These are phyloP conservation scores for Pyrrhia umbra DNA, from an alignment of 2,888 invertebrate species.

Conservation along the genomic window DNA sequence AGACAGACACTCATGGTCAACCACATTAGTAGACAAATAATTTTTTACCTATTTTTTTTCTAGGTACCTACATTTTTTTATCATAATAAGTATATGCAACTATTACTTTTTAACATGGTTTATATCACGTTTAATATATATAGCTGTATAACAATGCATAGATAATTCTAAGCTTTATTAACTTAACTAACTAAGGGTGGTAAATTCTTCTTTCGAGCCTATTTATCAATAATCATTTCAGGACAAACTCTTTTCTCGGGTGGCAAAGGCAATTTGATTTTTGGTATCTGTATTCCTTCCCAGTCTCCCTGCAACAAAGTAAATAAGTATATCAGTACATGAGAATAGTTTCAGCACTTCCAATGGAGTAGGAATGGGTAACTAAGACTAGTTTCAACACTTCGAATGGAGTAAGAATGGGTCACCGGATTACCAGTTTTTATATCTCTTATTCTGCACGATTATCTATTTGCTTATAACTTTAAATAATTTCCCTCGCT, in stretches of 20 bases:
- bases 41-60: not conserved
- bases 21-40: not conserved
- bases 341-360: too few relatives aligned
- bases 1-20: conserved; percentile 6
- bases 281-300: conserved; percentile 90
- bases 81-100: conserved; percentile 26
- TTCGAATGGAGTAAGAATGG: too few relatives aligned
- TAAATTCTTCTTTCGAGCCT: not conserved
- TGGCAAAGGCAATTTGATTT: conserved; percentile 86
- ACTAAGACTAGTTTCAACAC: too few relatives aligned
- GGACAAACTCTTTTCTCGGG: conserved; percentile 80
- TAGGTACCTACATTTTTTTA: too few relatives aligned
- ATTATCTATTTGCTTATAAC: too few relatives aligned
- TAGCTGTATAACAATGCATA: conserved; percentile 4
- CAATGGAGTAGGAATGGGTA: too few relatives aligned
- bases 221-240: conserved; percentile 43
- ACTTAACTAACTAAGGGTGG: not conserved
- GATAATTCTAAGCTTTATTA: not conserved
- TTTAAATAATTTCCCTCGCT: too few relatives aligned
- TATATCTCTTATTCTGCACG: too few relatives aligned
- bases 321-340: not conserved
- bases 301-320: conserved; percentile 86
- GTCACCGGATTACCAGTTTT: too few relatives aligned
- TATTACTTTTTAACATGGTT: not conserved
- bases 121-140: conserved; percentile 11